Evolutionary conservation across 2,888 invertebrate genomes (phyloP), one percentile per base, ranked within the genome.

Genomic region (Acanthosepion lycidas): DNA sequence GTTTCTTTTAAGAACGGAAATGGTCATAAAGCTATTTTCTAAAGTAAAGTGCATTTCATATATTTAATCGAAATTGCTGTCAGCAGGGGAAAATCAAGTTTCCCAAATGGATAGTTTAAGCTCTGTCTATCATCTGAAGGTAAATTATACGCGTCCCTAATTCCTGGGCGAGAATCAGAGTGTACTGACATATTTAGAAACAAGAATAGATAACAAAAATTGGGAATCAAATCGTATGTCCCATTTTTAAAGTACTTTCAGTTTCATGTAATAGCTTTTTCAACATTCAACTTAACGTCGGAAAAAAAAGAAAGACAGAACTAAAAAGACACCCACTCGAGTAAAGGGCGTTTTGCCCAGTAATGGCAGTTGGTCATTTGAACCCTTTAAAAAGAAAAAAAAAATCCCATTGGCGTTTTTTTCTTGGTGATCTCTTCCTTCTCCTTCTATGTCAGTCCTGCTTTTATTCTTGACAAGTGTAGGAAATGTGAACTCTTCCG

Each of bases 281-380:
- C 15, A n/a, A 12, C 15, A n/a, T 33, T 78, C 78, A 78, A 78
- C 78, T 9, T n/a, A 78, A 12, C 51, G 15, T 51, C 51, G 8
- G 51, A 51, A 51, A 51, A 51, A 59, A 59, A 23, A 59, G 23
- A 6, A 59, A 23, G 59, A 6, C 20, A 59, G 59, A 59, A 26
- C 23, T 59, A 6, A 59, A 59, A 59, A 59, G 20, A 59, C 12
- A 78, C 15, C 12, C n/a, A 78, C 78, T 78, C n/a, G 78, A 78
- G 78, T n/a, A 42, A 12, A 33, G n/a, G n/a, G 15, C 15, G n/a
- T n/a, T 78, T 78, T 78, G 15, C n/a, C n/a, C 6, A 15, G 15
- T 78, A 78, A 78, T 78, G 78, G 78, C 78, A 23, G n/a, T 78
- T n/a, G 78, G 78, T n/a, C 78, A 78, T 78, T 78, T n/a, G 78